Conservation (phyloP, 1,140 invertebrate genomes). For the Olivierus martensii region DNA sequence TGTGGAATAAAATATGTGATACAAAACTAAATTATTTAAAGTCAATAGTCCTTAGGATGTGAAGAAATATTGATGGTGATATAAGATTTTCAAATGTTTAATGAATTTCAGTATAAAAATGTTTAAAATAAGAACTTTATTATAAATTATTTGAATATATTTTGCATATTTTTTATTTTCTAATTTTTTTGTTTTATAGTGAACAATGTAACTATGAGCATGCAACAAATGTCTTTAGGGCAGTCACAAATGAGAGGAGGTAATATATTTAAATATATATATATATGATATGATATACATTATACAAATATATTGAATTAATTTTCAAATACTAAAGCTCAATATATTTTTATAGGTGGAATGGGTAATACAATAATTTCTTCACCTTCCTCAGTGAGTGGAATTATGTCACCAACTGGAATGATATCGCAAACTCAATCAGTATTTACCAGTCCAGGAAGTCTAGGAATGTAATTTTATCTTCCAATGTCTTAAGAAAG, state of each 20-base stretch:
- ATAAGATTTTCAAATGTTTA: no score
- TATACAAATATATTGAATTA: no score
- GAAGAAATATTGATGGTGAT: no score
- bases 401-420: conserved; percentile 9
- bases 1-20: no score
- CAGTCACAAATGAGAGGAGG: conserved; percentile 5
- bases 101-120: no score
- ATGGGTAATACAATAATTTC: neutral
- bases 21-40: no score
- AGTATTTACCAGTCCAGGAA: conserved; percentile 13
- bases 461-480: conserved; percentile 3
- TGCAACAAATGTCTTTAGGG: conserved; percentile 14
- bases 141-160: no score
- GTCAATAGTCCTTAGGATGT: no score
- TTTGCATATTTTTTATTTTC: no score
- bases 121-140: no score
- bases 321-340: neutral
- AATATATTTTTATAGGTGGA: neutral
- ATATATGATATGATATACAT: neutral
- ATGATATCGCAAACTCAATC: neutral
- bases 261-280: neutral
- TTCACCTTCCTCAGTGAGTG: conserved; percentile 1
- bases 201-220: conserved; percentile 11
- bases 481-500: no score
- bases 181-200: no score